These are phyloP conservation scores for Drosophila melanogaster DNA, from an alignment of 1,140 invertebrate species.

Conservation along the genomic window DNA sequence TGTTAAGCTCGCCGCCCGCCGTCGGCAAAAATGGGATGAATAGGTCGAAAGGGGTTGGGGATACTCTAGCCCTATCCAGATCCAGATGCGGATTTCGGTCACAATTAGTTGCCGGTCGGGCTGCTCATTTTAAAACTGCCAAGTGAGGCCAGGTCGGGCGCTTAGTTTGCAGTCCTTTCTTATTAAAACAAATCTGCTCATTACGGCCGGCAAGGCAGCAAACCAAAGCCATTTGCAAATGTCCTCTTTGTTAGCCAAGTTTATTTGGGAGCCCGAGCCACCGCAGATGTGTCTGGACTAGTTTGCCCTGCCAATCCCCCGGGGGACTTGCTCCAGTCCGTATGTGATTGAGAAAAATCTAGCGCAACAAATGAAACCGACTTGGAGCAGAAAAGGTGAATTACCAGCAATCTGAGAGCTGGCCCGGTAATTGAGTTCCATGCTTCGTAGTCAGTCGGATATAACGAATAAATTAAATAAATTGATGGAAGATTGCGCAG, in stretches of 20 bases:
- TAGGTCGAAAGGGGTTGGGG: not conserved
- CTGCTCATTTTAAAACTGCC: slow-evolving; percentile 79
- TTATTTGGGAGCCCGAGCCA: slow-evolving; percentile 39
- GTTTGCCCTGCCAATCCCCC: slow-evolving; percentile 49
- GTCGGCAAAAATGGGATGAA: not conserved
- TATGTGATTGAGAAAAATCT: slow-evolving; percentile 81
- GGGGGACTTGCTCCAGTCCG: slow-evolving; percentile 21
- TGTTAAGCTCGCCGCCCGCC: slow-evolving; percentile 45
- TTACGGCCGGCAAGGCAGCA: slow-evolving; percentile 50
- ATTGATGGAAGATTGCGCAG: slow-evolving; percentile 46
- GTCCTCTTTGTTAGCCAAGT: slow-evolving; percentile 68
- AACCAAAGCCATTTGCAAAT: slow-evolving; percentile 80
- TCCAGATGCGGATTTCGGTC: slow-evolving; percentile 15
- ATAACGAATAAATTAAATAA: slow-evolving; percentile 62
- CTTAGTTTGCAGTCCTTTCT: slow-evolving; percentile 67
- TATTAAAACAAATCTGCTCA: slow-evolving; percentile 82
- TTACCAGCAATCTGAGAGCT: slow-evolving; percentile 36
- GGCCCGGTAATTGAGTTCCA: slow-evolving; percentile 49
- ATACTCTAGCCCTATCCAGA: not conserved
- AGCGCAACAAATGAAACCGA: slow-evolving; percentile 78
- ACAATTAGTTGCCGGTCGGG: slow-evolving; percentile 60
- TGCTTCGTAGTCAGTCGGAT: slow-evolving; percentile 39
- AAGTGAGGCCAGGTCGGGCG: slow-evolving; percentile 41
- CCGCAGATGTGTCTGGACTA: slow-evolving; percentile 62
- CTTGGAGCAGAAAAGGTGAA: slow-evolving; percentile 61